Conservation (phyloP, 2,888 invertebrate species). For the Chrysolina americana region DNA sequence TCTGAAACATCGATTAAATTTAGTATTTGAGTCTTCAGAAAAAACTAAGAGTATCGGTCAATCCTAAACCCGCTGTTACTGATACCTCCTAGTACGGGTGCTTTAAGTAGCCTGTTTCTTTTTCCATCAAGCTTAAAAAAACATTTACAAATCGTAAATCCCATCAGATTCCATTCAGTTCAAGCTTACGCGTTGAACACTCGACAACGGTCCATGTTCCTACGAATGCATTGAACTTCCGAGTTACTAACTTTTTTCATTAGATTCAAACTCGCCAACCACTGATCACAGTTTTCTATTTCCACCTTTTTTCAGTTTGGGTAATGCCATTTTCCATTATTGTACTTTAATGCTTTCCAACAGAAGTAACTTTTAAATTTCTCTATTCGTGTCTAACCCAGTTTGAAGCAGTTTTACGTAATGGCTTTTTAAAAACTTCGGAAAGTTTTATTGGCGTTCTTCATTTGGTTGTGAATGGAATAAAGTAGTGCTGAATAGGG, state of each 20-base stretch:
- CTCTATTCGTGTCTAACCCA: slow-evolving; percentile 49
- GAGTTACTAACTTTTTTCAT: slow-evolving; percentile 29
- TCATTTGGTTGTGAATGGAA: slow-evolving; percentile 25
- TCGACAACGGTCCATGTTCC: not conserved
- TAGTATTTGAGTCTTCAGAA: no score
- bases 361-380: slow-evolving; percentile 49
- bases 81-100: no score
- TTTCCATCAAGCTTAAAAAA: not conserved
- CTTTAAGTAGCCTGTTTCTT: no score
- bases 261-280: slow-evolving; percentile 16
- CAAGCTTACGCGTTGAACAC: not conserved
- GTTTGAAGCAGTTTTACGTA: slow-evolving; percentile 47
- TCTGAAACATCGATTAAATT: no score
- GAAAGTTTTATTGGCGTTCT: slow-evolving; percentile 32
- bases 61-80: no score
- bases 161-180: not conserved
- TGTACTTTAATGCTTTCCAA: slow-evolving; percentile 46
- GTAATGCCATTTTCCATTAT: slow-evolving; percentile 44
- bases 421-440: slow-evolving; percentile 45
- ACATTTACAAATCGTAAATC: not conserved
- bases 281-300: slow-evolving; percentile 29
- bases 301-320: slow-evolving; percentile 27
- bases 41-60: no score
- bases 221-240: not conserved
- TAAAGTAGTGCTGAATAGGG: slow-evolving; percentile 8